A percentile compares a stretch with the other conserved stretches of the same genome.
phyloP scores from a whole-genome alignment of 2,113 vertebrate genomes.

The Mirounga angustirostris region DNA sequence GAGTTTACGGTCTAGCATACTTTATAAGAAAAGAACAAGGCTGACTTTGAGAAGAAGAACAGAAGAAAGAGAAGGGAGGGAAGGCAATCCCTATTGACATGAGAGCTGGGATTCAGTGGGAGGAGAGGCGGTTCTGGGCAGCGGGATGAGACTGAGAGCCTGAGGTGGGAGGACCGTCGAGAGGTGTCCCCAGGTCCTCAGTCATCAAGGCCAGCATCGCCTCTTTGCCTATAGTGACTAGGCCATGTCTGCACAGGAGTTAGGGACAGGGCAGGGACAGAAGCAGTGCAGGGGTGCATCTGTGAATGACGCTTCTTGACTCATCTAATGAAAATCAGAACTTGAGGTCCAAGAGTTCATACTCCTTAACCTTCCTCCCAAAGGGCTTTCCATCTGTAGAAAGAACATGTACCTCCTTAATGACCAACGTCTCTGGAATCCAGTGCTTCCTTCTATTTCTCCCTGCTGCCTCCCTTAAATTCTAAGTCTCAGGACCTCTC shows the following conservation, averaged over 20 bases:
- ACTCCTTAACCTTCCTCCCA: not conserved
- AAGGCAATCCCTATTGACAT: not conserved
- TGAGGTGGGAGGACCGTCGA: not conserved
- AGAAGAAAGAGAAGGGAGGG: not conserved
- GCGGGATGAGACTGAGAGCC: not conserved
- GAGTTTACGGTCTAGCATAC: not conserved
- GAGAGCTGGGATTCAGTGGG: not conserved
- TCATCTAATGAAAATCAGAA: not conserved
- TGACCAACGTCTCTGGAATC: not conserved
- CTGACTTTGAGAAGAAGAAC: not conserved
- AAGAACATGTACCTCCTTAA: not conserved
- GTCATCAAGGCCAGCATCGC: not conserved
- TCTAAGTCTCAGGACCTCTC: not conserved
- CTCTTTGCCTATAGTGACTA: not conserved
- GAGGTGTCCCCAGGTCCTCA: not conserved
- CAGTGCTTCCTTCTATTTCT: not conserved
- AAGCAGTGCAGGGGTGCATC: not conserved
- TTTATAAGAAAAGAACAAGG: not conserved
- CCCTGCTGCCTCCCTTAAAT: not conserved
- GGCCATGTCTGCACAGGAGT: not conserved
- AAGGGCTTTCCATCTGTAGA: not conserved
- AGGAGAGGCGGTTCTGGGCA: not conserved
- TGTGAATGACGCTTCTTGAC: not conserved
- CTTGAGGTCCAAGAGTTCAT: not conserved
- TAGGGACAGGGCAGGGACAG: not conserved